Conservation (phyloP, 2,888 invertebrate genomes). For the Isoperla grammatica region DNA sequence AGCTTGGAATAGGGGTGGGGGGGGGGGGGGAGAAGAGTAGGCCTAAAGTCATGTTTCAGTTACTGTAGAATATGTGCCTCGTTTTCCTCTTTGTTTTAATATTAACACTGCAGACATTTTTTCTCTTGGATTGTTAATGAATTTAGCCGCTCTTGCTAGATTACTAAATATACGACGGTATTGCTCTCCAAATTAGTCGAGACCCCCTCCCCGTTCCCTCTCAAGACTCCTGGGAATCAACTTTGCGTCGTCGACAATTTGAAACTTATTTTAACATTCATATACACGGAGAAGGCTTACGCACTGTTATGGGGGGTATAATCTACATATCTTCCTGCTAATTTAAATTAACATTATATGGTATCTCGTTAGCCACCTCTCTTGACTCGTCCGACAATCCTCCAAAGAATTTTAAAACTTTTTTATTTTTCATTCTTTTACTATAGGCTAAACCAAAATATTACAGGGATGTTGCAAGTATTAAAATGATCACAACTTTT, state of each 20-base stretch:
- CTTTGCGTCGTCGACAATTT: constrained; percentile 50
- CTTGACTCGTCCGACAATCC: neutral
- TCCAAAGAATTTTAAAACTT: neutral
- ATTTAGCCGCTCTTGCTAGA: constrained; percentile 29
- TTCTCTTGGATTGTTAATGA: constrained; percentile 29
- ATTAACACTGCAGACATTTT: constrained; percentile 27
- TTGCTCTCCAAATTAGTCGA: constrained; percentile 28
- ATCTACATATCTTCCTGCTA: constrained; percentile 30
- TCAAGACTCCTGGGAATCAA: constrained; percentile 42
- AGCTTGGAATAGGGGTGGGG: neutral
- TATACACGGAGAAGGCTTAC: constrained; percentile 38
- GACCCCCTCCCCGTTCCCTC: constrained; percentile 14
- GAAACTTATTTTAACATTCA: constrained; percentile 53
- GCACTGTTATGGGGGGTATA: constrained; percentile 28
- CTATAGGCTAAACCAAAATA: neutral
- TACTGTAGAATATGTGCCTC: neutral
- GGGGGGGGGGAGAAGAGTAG: constrained; percentile 12
- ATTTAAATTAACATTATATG: constrained; percentile 31
- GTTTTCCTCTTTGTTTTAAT: constrained; percentile 19
- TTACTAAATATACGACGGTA: constrained; percentile 25
- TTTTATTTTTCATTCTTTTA: neutral
- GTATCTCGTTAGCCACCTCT: constrained; percentile 8
- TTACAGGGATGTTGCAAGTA: neutral
- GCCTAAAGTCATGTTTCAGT: no score
- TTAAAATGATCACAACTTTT: no score